Evolutionary conservation across 2,888 invertebrate species (phyloP).

Genomic region (Hipparchia semele): DNA sequence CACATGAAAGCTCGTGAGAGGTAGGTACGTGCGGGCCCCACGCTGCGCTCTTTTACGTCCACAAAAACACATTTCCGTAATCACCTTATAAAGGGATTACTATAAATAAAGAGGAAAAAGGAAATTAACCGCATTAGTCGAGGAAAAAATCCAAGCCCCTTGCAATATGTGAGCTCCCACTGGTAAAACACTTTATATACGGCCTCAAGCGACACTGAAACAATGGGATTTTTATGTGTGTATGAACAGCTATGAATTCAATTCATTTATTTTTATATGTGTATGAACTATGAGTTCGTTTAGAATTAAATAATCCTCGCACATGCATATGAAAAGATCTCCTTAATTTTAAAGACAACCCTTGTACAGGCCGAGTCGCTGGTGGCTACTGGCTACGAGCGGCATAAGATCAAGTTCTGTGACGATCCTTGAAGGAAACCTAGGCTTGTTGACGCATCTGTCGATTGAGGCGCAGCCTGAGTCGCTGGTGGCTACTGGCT

Average conservation of each 20-base stretch:
- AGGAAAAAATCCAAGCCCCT: constrained; percentile 78
- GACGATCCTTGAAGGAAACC: too few relatives aligned
- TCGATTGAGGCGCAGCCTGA: too few relatives aligned
- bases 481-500: too few relatives aligned
- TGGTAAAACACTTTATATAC: constrained; percentile 79
- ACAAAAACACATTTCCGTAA: constrained; percentile 83
- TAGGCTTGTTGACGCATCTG: too few relatives aligned
- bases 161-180: constrained; percentile 80
- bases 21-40: constrained; percentile 60
- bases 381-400: too few relatives aligned
- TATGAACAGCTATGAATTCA: background rate
- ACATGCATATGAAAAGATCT: background rate
- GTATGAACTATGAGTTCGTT: background rate
- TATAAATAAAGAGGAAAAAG: constrained; percentile 83
- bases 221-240: constrained; percentile 58
- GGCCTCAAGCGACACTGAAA: constrained; percentile 70
- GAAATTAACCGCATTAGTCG: constrained; percentile 82
- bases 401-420: too few relatives aligned
- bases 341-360: background rate
- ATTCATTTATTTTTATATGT: constrained; percentile 37
- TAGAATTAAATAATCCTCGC: background rate
- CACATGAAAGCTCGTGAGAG: constrained; percentile 54
- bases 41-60: constrained; percentile 81
- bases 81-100: constrained; percentile 84
- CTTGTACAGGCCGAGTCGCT: too few relatives aligned